Conservation (phyloP, 2,797 vertebrate species). For the Knipowitschia caucasica region DNA sequence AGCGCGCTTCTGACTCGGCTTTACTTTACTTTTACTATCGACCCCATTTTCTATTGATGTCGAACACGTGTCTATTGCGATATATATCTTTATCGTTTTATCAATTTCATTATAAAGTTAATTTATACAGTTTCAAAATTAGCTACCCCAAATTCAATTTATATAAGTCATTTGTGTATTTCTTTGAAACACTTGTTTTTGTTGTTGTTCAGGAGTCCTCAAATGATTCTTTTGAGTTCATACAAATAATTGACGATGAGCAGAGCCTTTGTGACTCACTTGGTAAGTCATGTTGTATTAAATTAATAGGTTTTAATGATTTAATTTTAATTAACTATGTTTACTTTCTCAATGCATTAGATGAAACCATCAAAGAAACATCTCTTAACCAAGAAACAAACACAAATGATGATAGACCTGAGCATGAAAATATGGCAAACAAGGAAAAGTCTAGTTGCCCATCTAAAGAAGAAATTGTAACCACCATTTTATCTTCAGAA, state of each 20-base stretch:
- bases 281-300: not conserved
- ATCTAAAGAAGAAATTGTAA: slow-evolving; percentile 12
- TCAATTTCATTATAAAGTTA: too few relatives aligned
- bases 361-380: not conserved
- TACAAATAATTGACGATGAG: slow-evolving; percentile 54
- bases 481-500: slow-evolving; percentile 21
- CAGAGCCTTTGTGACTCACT: slow-evolving; percentile 22
- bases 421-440: not conserved
- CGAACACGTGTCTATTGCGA: too few relatives aligned
- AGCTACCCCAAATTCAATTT: too few relatives aligned
- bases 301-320: too few relatives aligned
- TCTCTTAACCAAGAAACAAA: not conserved
- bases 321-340: too few relatives aligned
- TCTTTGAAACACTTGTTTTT: too few relatives aligned
- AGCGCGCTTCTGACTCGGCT: too few relatives aligned
- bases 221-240: slow-evolving; percentile 28
- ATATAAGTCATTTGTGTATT: too few relatives aligned
- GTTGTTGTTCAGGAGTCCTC: slow-evolving; percentile 26
- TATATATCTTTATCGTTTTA: not conserved
- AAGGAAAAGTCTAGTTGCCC: slow-evolving; percentile 5
- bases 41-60: too few relatives aligned
- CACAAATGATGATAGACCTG: not conserved
- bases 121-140: too few relatives aligned
- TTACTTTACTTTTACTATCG: too few relatives aligned
- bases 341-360: not conserved